Conservation (phyloP, 53 echinoderm and acorn worm species). For the Echinometra lucunter region DNA sequence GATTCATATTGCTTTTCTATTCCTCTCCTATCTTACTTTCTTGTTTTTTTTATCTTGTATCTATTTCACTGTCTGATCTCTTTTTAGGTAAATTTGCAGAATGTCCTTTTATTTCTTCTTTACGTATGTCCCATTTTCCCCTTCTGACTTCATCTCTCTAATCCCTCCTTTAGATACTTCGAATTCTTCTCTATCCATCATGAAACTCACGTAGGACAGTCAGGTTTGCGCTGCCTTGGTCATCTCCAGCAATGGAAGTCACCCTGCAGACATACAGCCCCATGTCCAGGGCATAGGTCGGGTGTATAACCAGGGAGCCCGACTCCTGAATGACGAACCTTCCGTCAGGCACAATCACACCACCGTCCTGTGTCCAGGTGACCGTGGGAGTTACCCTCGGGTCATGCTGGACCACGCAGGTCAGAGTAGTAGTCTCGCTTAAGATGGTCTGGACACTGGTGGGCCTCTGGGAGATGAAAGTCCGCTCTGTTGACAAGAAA, state of each 20-base stretch:
- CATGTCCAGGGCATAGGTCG: slow-evolving; percentile 75
- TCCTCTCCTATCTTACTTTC: background rate
- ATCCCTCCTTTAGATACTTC: no score
- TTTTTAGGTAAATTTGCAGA: no score
- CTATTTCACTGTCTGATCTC: background rate
- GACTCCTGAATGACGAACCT: slow-evolving; percentile 67
- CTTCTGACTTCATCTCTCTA: no score
- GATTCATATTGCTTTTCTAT: background rate
- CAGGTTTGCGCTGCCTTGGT: slow-evolving; percentile 75
- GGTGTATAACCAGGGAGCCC: slow-evolving; percentile 81
- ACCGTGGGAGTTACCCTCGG: slow-evolving; percentile 68
- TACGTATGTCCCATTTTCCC: background rate
- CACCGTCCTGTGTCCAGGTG: slow-evolving; percentile 80
- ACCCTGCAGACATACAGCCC: slow-evolving; percentile 86
- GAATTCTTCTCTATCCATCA: background rate
- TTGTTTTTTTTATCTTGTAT: background rate
- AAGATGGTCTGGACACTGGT: slow-evolving; percentile 75
- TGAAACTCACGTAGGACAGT: slow-evolving; percentile 81
- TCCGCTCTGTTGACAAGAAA: slow-evolving; percentile 72
- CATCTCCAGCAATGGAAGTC: slow-evolving; percentile 86
- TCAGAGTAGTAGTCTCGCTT: slow-evolving; percentile 67
- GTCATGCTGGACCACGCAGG: slow-evolving; percentile 85
- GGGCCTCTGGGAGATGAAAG: slow-evolving; percentile 75
- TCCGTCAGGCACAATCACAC: slow-evolving; percentile 66
- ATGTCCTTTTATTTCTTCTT: background rate